Evolutionary conservation across 2,113 vertebrate species (phyloP), one percentile per base, ranked within the genome.

Genomic region (Porphyrio hochstetteri): DNA sequence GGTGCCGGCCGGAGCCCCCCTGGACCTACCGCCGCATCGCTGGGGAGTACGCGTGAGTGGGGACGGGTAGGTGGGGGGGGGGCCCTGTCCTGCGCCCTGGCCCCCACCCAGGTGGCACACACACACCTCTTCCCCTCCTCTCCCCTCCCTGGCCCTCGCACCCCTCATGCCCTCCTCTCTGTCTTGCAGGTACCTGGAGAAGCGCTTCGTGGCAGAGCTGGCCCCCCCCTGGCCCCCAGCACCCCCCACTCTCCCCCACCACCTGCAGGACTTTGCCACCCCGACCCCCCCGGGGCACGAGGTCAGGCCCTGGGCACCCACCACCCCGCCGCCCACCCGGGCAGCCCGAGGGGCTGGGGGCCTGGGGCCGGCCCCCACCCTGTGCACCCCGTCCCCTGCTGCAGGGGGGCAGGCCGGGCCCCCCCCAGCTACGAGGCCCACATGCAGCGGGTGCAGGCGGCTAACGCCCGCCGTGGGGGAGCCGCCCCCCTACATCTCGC

Each of bases 401-500:
- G 55, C 75, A 29, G 29, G 90, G 79, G 82, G 82, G 42, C 83
- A 87, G 19, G 74, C 88, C 0, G 88, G 88, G 36, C 81, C 98
- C 76, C 82, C 82, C 97, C 97, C 59, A 97, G 96, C 92, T 98
- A 98, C 29, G 98, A 97, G 74, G 94, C 96, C 52, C 97, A 98
- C 90, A 95, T 98, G 96, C 97, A 96, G 86, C 70, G 98, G 88
- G 93, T 95, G 46, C 82, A 97, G 38, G 95, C 75, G 7, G 65
- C 92, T 76, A 8, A 82, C 56, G 36, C 50, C 53, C 64, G 92
- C 60, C 76, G 65, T n/a, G 0, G 82, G 55, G 11, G 95, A 76
- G 38, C 99, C 99, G 11, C 99, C 99, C 27, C 98, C 98, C 29
- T 99, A 99, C 71, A 96, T 98, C 48, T 96, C 98, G 7, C 99